Conservation (phyloP, 2,888 invertebrate species). For the Leptodirus hochenwartii region DNA sequence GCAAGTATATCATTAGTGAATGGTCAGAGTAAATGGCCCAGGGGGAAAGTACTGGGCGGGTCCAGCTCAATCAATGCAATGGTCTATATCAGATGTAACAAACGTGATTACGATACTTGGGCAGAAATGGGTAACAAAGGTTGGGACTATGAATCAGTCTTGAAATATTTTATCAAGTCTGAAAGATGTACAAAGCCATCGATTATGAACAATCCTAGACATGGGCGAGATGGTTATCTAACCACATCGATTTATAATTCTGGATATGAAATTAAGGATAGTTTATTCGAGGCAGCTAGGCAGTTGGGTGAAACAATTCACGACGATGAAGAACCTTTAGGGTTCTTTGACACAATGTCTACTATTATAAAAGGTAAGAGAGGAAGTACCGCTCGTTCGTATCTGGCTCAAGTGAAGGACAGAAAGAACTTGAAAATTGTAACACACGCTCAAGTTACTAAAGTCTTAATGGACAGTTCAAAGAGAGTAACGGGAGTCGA, state of each 20-base stretch:
- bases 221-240: conserved; percentile 29
- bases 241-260: conserved; percentile 26
- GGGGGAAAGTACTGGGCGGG: conserved; percentile 48
- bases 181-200: conserved; percentile 8
- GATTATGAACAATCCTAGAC: conserved; percentile 16
- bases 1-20: conserved; percentile 23
- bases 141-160: conserved; percentile 35
- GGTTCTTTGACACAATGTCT: conserved; percentile 16
- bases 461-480: conserved; percentile 30
- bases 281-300: conserved; percentile 26
- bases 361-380: conserved; percentile 25
- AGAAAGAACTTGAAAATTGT: conserved; percentile 39
- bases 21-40: conserved; percentile 31
- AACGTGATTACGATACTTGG: conserved; percentile 47
- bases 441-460: conserved; percentile 35
- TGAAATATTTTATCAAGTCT: conserved; percentile 27
- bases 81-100: conserved; percentile 44
- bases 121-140: conserved; percentile 34
- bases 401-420: conserved; percentile 33
- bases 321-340: conserved; percentile 16
- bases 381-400: conserved; percentile 47
- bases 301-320: conserved; percentile 26
- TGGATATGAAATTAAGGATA: conserved; percentile 20
- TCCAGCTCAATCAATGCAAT: conserved; percentile 43
- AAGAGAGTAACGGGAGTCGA: conserved; percentile 29